Conservation (phyloP, 2,888 invertebrate species). For the Galerucella pusilla region DNA sequence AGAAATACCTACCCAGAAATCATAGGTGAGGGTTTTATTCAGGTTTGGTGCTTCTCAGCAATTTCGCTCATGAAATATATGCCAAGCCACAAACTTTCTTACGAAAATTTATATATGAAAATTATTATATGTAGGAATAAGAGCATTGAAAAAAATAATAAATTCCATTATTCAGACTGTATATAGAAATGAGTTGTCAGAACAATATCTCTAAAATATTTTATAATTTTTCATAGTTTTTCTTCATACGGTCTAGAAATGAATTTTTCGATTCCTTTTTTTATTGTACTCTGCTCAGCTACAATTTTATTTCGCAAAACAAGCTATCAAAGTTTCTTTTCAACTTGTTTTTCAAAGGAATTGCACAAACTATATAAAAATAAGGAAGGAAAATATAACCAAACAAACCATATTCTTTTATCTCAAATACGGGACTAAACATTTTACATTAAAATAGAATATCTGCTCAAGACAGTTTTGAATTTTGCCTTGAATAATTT, state of each 20-base stretch:
- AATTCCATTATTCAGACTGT: no score
- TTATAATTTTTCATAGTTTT: neutral
- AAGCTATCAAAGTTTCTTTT: slow-evolving; percentile 35
- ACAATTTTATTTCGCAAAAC: slow-evolving; percentile 30
- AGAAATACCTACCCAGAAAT: no score
- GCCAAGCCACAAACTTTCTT: no score
- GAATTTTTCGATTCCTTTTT: neutral
- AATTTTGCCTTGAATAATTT: slow-evolving; percentile 20
- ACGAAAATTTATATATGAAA: no score
- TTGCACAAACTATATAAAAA: slow-evolving; percentile 39
- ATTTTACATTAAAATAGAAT: slow-evolving; percentile 21
- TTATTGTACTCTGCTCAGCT: neutral
- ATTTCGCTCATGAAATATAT: no score
- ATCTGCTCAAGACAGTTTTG: slow-evolving; percentile 22
- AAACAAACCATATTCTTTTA: slow-evolving; percentile 33
- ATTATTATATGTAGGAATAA: no score
- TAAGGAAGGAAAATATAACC: slow-evolving; percentile 32
- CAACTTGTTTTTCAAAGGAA: slow-evolving; percentile 35
- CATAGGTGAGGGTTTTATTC: no score
- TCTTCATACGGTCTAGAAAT: neutral
- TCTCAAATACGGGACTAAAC: slow-evolving; percentile 16
- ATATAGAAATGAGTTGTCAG: no score
- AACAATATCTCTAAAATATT: neutral
- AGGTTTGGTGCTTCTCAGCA: no score
- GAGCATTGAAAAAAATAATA: no score